phyloP scores from a whole-genome alignment of 92 coral and sea anemone genomes.

The Porites rus region DNA sequence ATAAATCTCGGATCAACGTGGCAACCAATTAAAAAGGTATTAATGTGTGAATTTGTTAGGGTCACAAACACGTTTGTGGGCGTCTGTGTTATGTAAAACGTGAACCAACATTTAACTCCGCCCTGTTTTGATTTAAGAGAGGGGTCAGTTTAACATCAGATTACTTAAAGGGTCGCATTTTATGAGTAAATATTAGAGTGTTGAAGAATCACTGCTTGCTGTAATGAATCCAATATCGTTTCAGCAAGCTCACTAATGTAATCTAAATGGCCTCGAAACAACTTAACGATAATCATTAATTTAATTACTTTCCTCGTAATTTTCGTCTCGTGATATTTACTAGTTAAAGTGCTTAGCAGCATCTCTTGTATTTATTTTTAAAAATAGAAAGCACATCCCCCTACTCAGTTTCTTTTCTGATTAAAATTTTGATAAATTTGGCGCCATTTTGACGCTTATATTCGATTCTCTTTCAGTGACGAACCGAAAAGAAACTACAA shows the following conservation, averaged over 20 bases:
- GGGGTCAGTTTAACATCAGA: constrained; percentile 29
- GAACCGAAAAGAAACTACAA: too few relatives aligned
- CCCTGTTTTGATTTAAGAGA: constrained; percentile 4
- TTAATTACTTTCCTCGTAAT: constrained; percentile 20
- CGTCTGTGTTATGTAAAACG: constrained; percentile 27
- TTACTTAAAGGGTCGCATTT: constrained; percentile 52
- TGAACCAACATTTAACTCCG: constrained; percentile 12
- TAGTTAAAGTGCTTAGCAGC: constrained; percentile 1
- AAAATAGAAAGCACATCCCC: background rate
- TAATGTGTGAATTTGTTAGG: background rate
- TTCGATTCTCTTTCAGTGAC: background rate
- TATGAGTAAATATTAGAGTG: constrained; percentile 56
- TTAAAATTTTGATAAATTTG: constrained; percentile 26
- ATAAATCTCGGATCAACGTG: background rate
- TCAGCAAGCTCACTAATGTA: constrained; percentile 13
- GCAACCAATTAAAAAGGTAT: background rate
- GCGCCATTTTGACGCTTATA: constrained; percentile 38
- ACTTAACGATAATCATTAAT: constrained; percentile 31
- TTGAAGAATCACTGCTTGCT: constrained; percentile 43
- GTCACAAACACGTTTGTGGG: background rate
- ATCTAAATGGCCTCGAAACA: constrained; percentile 33
- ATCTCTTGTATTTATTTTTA: background rate
- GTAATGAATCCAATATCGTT: constrained; percentile 19
- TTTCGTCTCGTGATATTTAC: background rate
- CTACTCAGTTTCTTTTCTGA: constrained; percentile 11